Evolutionary conservation across 2,888 invertebrate species (phyloP).

Genomic region (Himalopsyche tibetana): DNA sequence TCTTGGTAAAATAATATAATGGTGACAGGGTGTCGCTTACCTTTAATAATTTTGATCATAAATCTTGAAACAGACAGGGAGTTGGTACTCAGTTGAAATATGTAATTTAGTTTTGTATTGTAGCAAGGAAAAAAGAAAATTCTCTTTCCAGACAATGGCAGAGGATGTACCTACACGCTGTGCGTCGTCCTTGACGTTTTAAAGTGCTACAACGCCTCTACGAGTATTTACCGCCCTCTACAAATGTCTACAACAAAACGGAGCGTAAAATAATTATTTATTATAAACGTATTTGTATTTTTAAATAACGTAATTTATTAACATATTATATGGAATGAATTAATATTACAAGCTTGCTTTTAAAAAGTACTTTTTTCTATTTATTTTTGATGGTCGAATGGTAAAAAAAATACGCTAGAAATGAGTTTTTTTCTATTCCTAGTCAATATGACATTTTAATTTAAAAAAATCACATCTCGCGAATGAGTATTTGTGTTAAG

Average conservation of each 20-base stretch:
- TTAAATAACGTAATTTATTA: too few relatives aligned
- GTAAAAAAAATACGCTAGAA: too few relatives aligned
- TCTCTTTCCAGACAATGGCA: background rate
- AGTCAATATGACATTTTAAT: too few relatives aligned
- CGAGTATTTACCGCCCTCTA: background rate
- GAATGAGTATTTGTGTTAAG: too few relatives aligned
- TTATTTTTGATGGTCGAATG: too few relatives aligned
- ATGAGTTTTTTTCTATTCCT: too few relatives aligned
- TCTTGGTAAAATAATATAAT: too few relatives aligned
- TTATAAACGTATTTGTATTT: background rate
- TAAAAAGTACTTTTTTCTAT: too few relatives aligned
- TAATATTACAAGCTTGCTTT: too few relatives aligned
- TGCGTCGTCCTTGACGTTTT: conserved; percentile 15
- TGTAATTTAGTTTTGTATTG: conserved; percentile 7
- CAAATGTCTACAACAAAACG: background rate
- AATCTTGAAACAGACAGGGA: background rate
- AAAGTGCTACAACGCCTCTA: background rate
- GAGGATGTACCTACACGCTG: background rate
- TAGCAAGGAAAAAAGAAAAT: background rate
- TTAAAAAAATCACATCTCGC: too few relatives aligned
- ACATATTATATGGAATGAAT: too few relatives aligned
- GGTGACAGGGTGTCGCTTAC: background rate
- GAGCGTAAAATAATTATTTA: background rate
- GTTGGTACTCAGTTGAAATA: background rate
- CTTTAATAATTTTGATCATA: background rate